Percentiles rank a stretch among this genome's conserved stretches.
Evolutionary conservation across 2,113 vertebrate genomes (phyloP).

Genomic region (Pangasianodon gigas): DNA sequence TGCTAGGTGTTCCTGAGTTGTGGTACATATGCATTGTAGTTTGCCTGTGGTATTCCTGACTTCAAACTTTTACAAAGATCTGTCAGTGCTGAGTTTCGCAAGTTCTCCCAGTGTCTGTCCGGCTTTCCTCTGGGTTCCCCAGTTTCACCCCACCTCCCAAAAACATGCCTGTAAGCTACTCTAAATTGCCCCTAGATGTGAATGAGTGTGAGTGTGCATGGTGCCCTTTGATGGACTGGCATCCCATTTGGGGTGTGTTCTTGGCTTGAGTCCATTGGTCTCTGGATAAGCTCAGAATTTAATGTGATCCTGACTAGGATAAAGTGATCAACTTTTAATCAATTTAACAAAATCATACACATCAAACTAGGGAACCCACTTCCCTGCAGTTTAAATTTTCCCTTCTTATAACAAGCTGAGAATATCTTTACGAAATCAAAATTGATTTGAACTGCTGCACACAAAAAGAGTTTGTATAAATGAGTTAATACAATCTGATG

Average conservation of each 20-base stretch:
- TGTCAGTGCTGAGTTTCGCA: too few relatives aligned
- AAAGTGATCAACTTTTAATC: background rate
- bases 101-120: background rate
- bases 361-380: background rate
- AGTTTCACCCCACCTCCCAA: background rate
- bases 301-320: background rate
- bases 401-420: background rate
- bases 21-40: background rate
- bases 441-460: background rate
- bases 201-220: background rate
- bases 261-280: background rate
- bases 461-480: background rate
- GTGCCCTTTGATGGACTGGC: background rate
- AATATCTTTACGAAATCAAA: background rate
- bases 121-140: background rate
- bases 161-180: background rate
- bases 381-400: too few relatives aligned
- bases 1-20: background rate
- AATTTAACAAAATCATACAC: background rate
- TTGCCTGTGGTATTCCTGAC: background rate
- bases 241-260: background rate
- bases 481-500: background rate
- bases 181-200: background rate
- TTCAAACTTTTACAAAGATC: background rate
- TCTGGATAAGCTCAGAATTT: background rate